Evolutionary conservation across 2,113 vertebrate genomes (phyloP).

Genomic region (Cheilinus undulatus): DNA sequence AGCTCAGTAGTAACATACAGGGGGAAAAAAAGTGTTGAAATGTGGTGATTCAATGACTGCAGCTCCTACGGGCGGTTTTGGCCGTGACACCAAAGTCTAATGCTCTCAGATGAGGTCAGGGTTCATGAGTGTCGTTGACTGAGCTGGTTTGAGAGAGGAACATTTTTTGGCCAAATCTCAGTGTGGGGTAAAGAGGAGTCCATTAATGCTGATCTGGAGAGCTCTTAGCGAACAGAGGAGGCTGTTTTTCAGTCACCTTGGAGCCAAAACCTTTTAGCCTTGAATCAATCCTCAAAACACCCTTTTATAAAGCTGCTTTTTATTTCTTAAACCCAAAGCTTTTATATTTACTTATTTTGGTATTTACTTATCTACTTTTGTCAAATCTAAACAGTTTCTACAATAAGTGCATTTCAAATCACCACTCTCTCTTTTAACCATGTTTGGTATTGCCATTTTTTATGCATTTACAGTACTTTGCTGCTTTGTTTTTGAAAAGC

Average conservation of each 20-base stretch:
- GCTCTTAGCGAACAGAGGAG: slow-evolving; percentile 22
- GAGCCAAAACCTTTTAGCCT: slow-evolving; percentile 17
- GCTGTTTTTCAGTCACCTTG: slow-evolving; percentile 20
- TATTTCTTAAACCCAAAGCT: neutral
- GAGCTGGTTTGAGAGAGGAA: slow-evolving; percentile 30
- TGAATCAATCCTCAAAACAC: neutral
- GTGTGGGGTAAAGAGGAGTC: slow-evolving; percentile 31
- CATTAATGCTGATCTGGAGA: slow-evolving; percentile 34
- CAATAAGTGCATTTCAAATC: neutral
- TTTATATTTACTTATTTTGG: neutral
- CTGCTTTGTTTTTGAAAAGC: neutral
- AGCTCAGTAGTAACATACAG: slow-evolving; percentile 6
- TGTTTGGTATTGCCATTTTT: neutral
- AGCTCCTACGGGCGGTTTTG: slow-evolving; percentile 19
- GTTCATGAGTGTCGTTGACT: slow-evolving; percentile 45
- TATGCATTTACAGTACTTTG: neutral
- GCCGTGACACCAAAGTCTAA: slow-evolving; percentile 28
- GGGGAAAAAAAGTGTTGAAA: slow-evolving; percentile 28
- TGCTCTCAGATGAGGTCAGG: slow-evolving; percentile 48
- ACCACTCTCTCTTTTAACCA: neutral
- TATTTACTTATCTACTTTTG: neutral
- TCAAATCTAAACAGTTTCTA: neutral
- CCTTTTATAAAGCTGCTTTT: neutral
- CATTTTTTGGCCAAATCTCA: slow-evolving; percentile 44
- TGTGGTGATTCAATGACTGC: slow-evolving; percentile 44